phyloP scores from a whole-genome alignment of 2,888 invertebrate genomes.

The Cryptocephalus moraei region DNA sequence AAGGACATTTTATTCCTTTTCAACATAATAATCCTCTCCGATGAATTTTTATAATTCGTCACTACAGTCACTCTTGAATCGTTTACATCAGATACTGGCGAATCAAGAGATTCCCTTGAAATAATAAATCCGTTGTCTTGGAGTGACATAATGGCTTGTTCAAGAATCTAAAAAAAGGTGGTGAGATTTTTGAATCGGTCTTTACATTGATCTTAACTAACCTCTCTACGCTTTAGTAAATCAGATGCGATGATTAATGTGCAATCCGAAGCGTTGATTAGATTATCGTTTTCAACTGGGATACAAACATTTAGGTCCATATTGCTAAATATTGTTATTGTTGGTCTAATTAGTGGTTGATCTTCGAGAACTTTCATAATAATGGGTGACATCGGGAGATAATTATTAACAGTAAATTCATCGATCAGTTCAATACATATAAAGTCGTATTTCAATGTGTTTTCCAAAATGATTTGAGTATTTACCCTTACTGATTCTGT shows the following conservation, averaged over 20 bases:
- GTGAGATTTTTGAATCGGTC: not conserved
- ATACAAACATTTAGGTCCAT: too few relatives aligned
- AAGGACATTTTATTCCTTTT: slow-evolving; percentile 31
- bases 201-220: slow-evolving; percentile 15
- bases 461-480: too few relatives aligned
- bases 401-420: too few relatives aligned
- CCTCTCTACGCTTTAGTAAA: slow-evolving; percentile 42
- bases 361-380: too few relatives aligned
- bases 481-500: too few relatives aligned
- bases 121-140: slow-evolving; percentile 51
- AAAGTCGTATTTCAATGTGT: too few relatives aligned
- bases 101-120: slow-evolving; percentile 46
- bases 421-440: too few relatives aligned
- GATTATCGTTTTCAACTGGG: too few relatives aligned
- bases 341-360: too few relatives aligned
- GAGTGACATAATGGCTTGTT: slow-evolving; percentile 9
- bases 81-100: not conserved
- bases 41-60: slow-evolving; percentile 39
- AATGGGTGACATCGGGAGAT: too few relatives aligned
- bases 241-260: slow-evolving; percentile 27
- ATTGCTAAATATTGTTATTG: too few relatives aligned
- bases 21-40: slow-evolving; percentile 46
- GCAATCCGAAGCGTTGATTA: not conserved
- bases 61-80: slow-evolving; percentile 28
- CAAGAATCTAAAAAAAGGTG: slow-evolving; percentile 12